Evolutionary conservation across 2,113 vertebrate species (phyloP), one percentile per base, ranked within the genome.

Genomic region (Tychaedon coryphoeus): DNA sequence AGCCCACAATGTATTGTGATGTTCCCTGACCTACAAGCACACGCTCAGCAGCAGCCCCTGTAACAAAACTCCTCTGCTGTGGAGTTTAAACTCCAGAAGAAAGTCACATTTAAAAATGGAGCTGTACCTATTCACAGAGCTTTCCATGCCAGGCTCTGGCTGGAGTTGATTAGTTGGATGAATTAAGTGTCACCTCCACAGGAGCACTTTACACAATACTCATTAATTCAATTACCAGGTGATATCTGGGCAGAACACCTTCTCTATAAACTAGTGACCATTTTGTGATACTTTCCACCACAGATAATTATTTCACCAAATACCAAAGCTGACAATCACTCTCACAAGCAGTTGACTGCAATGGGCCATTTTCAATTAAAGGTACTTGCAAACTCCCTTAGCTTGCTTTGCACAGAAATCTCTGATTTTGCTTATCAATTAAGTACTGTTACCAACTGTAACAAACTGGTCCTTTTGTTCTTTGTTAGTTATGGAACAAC

Each of bases 401-500:
- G 48, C 57, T 84, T 6, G 6, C 33, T 66, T 60, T 69, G 60
- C 69, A 62, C 56, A 78, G 48, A 96, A 92, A 90, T 93, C 89
- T 64, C 76, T 38, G 42, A 65, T 79, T 95, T 89, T 93, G 50
- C 83, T 86, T 81, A 95, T 86, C 92, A 97, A 89, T 60, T 91
- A 87, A 94, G 90, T 86, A 96, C 84, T 95, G 94, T 89, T 95
- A 89, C 74, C 94, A 95, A 79, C 85, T 48, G 95, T 67, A 92
- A 89, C 88, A 86, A 95, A 86, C 92, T 73, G 62, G n/a, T 77
- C 38, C 84, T 96, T 95, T 91, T 96, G 82, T 96, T 90, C 92
- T 93, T 94, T 93, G 93, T 96, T 96, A 81, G 51, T 74, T 82
- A 81, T 14, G 66, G 93, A 93, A 97, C 95, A 97, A 95, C 16